Percentiles rank a stretch among this genome's conserved stretches.
Evolutionary conservation across 2,113 vertebrate species (phyloP).

Genomic region (Poeciliopsis turrubarensis): DNA sequence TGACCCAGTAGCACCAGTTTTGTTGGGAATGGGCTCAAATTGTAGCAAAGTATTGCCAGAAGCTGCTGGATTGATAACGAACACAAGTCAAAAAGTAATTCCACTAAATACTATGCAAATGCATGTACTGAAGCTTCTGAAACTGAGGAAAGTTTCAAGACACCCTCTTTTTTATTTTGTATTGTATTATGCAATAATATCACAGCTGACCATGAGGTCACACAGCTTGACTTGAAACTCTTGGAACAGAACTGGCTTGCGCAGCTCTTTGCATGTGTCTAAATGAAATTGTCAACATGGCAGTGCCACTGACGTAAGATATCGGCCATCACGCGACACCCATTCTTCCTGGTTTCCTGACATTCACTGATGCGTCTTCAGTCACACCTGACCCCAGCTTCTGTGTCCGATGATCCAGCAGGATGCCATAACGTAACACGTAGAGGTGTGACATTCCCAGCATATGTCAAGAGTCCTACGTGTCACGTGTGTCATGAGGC

Average conservation of each 20-base stretch:
- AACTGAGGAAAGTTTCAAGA: not conserved
- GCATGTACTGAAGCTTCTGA: not conserved
- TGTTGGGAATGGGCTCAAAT: too few species aligned
- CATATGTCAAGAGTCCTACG: constrained; percentile 26
- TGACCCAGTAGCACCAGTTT: too few species aligned
- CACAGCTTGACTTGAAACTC: not conserved
- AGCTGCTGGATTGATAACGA: not conserved
- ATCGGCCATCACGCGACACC: too few species aligned
- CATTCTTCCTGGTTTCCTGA: not conserved
- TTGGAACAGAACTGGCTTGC: not conserved
- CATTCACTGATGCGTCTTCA: constrained; percentile 34
- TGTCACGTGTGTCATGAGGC: constrained; percentile 19
- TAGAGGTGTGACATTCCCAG: constrained; percentile 32
- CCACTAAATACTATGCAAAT: not conserved
- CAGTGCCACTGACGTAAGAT: not conserved
- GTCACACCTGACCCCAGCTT: constrained; percentile 29
- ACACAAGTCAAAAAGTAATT: not conserved
- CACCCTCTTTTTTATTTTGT: not conserved
- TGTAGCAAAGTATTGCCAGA: too few species aligned
- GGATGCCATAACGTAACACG: constrained; percentile 24
- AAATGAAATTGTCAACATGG: not conserved
- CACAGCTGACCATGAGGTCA: not conserved
- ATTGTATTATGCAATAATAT: not conserved
- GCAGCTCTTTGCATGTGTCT: not conserved
- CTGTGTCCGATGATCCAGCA: constrained; percentile 43